Base-by-base conservation (phyloP, 2,888 invertebrate species). In the Aphelenchoides bicaudatus region DNA sequence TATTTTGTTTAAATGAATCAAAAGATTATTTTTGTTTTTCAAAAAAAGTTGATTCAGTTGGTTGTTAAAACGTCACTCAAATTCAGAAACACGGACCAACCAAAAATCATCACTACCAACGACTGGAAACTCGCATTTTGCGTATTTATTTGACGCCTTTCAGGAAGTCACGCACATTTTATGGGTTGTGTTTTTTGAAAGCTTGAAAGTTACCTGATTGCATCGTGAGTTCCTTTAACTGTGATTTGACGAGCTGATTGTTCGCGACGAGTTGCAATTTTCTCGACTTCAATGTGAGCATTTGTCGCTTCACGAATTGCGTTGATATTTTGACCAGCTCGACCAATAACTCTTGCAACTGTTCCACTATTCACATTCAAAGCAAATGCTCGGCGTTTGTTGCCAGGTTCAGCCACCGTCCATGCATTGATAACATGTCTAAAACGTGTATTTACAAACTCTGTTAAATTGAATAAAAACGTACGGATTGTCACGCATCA, bases 301-400 rank as follows among this genome's bases (percentile, higher is more conserved):
- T 93, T 92, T 29, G 96, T 94, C 53, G 91, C 89, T 58, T 90
- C 90, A 59, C 96, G 85, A 79, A 98, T 94, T 10, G 94, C 91
- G 83, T 98, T 98, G 77, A 98, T 94, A 82, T 96, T 96, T 3
- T 88, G 89, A 49, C 96, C 96, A 29, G 90, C 92, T 73, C 96
- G 87, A 0, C 96, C 96, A 78, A 98, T 98, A 52, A 98, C 93
- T 56, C 96, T 86, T 60, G 93, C 92, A 63, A 96, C 94, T 46
- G 92, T 93, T 80, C 88, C 88, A 25, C 91, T 87, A 10, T 34
- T 43, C 4, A 61, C 50, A 30, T 25, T 53, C 23, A 61, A 29
- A 10, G 49, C 62, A 16, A 54, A 43, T 2, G 31, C 43, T 13
- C 53, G 52, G 19, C 54, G 28, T 23, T 58, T 58, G 37, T 39